A percentile compares a stretch with the other conserved stretches of the same genome.
Conservation (phyloP, 2,888 invertebrate genomes). For the Andrena flavipes region DNA sequence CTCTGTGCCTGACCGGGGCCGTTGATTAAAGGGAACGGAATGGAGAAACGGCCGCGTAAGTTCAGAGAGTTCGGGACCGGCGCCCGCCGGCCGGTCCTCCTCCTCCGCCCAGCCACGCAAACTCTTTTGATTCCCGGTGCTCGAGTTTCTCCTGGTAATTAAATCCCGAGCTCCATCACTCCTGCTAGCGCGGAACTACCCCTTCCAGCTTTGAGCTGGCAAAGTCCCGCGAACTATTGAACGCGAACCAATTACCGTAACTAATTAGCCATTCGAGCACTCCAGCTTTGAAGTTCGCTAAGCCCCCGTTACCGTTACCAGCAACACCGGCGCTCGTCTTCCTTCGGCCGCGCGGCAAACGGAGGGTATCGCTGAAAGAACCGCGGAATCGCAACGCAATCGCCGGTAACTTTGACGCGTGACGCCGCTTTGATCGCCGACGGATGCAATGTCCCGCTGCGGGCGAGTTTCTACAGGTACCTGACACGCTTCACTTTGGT, state of each 20-base stretch:
- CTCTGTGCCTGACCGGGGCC: slow-evolving; percentile 46
- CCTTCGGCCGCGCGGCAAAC: not conserved
- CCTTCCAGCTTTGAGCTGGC: slow-evolving; percentile 66
- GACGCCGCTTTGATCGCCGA: slow-evolving; percentile 37
- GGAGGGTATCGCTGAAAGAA: not conserved
- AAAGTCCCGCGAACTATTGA: slow-evolving; percentile 73
- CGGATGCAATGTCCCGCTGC: not conserved
- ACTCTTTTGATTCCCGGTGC: slow-evolving; percentile 61
- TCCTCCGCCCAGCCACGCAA: slow-evolving; percentile 15
- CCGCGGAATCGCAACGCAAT: not conserved
- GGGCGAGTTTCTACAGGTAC: too few species aligned
- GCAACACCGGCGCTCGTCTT: slow-evolving; percentile 1
- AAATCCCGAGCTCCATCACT: slow-evolving; percentile 68
- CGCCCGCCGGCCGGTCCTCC: not conserved
- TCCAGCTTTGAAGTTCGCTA: slow-evolving; percentile 65
- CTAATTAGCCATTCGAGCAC: slow-evolving; percentile 72
- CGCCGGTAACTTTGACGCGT: slow-evolving; percentile 35
- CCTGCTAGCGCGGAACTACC: slow-evolving; percentile 10
- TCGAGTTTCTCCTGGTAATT: slow-evolving; percentile 67
- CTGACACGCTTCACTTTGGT: too few species aligned
- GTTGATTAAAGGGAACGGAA: slow-evolving; percentile 62
- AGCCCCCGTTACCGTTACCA: slow-evolving; percentile 53
- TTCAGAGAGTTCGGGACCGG: slow-evolving; percentile 47
- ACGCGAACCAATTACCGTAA: slow-evolving; percentile 74
- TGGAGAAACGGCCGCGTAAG: slow-evolving; percentile 57